These are phyloP conservation scores for Lepidostoma basale DNA, from an alignment of 1,140 invertebrate species.

Conservation along the genomic window DNA sequence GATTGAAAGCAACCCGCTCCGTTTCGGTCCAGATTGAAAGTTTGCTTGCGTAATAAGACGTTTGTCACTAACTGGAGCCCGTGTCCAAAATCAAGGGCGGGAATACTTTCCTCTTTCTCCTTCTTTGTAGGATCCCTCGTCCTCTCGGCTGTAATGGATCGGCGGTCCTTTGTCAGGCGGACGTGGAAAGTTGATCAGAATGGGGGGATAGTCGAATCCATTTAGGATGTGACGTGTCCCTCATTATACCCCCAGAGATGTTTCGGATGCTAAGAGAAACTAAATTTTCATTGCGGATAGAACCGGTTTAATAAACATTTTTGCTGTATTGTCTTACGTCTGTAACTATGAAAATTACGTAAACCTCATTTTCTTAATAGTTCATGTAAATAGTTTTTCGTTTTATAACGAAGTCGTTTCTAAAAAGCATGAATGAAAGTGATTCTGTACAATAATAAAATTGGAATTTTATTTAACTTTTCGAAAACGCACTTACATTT, in stretches of 20 bases:
- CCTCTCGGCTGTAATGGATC: constrained; percentile 34
- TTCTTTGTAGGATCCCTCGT: constrained; percentile 29
- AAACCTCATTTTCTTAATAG: no score
- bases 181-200: constrained; percentile 41
- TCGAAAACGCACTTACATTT: no score
- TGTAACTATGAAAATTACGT: no score
- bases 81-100: constrained; percentile 21
- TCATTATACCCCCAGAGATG: constrained; percentile 35
- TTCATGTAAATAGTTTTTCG: no score
- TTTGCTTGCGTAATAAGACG: neutral
- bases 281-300: neutral
- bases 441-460: no score
- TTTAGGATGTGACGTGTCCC: constrained; percentile 38
- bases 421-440: no score
- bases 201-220: constrained; percentile 28
- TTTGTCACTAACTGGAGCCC: neutral
- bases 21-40: neutral
- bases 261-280: constrained; percentile 6
- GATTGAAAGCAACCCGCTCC: no score
- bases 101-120: constrained; percentile 18
- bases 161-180: constrained; percentile 41
- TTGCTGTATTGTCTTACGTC: no score
- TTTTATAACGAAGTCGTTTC: no score
- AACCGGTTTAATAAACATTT: no score
- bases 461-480: no score